phyloP scores from a whole-genome alignment of 2,888 invertebrate species.

The Carpatolechia fugitivella region DNA sequence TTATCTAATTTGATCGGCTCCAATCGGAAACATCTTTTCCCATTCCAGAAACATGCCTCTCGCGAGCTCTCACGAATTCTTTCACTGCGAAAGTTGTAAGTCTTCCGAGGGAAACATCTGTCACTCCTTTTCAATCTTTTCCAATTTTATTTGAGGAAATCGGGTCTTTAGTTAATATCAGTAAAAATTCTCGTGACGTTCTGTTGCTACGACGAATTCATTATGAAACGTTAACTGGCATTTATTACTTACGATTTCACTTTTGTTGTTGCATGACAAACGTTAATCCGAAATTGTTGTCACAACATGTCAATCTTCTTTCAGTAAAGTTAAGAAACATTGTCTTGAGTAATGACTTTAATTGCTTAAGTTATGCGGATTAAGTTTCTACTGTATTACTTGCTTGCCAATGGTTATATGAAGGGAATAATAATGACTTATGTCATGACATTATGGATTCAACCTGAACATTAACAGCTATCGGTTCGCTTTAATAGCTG shows the following conservation, averaged over 20 bases:
- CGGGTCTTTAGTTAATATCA: not conserved
- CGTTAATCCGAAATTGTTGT: not conserved
- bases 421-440: too few relatives aligned
- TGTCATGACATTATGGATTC: not conserved
- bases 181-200: not conserved
- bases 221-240: not conserved
- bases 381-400: not conserved
- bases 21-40: constrained; percentile 6
- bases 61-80: constrained; percentile 5
- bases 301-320: constrained; percentile 7
- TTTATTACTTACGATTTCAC: constrained; percentile 1
- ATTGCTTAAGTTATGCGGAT: not conserved
- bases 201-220: not conserved
- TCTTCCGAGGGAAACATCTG: constrained; percentile 12
- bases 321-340: not conserved
- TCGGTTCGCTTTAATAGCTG: constrained; percentile 2
- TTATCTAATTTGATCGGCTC: not conserved
- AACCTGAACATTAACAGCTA: not conserved
- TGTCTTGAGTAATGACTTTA: not conserved
- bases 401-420: too few relatives aligned
- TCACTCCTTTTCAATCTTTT: constrained; percentile 12
- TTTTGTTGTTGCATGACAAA: constrained; percentile 1
- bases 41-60: constrained; percentile 9
- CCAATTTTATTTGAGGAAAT: not conserved
- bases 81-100: constrained; percentile 8